Conservation (phyloP, 1,140 invertebrate genomes). For the Manduca sexta region DNA sequence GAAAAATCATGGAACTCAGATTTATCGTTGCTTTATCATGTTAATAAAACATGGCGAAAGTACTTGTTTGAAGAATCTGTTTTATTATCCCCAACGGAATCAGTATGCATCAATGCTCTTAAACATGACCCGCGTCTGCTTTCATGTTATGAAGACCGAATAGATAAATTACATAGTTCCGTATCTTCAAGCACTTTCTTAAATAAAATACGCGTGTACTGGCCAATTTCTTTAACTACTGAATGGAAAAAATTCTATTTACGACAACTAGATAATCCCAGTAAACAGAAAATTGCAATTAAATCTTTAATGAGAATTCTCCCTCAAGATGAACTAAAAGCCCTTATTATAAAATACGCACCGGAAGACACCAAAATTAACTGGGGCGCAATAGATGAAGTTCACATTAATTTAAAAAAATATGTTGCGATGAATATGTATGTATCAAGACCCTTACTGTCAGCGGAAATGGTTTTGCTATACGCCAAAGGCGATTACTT, state of each 20-base stretch:
- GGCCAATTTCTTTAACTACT: constrained; percentile 22
- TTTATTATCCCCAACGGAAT: constrained; percentile 21
- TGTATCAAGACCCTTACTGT: constrained; percentile 34
- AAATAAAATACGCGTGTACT: constrained; percentile 34
- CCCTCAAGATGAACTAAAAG: constrained; percentile 20
- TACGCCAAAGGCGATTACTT: constrained; percentile 50
- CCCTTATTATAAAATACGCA: constrained; percentile 29
- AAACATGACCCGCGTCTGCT: constrained; percentile 40
- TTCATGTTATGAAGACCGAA: constrained; percentile 8
- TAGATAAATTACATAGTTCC: constrained; percentile 12
- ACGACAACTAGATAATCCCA: constrained; percentile 18
- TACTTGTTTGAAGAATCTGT: constrained; percentile 41
- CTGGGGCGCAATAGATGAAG: constrained; percentile 33
- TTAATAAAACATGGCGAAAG: constrained; percentile 39
- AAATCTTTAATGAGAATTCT: constrained; percentile 29
- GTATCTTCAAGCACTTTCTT: constrained; percentile 16
- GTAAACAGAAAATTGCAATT: constrained; percentile 19
- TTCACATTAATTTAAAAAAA: constrained; percentile 28
- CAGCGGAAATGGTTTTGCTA: constrained; percentile 21
- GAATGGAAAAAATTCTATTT: constrained; percentile 19
- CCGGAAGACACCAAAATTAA: constrained; percentile 38
- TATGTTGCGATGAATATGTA: constrained; percentile 33
- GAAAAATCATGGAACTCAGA: constrained; percentile 24
- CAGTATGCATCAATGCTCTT: constrained; percentile 32
- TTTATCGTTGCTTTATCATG: constrained; percentile 30